Evolutionary conservation across 1,140 invertebrate species (phyloP).

Genomic region (Nephotettix cincticeps): DNA sequence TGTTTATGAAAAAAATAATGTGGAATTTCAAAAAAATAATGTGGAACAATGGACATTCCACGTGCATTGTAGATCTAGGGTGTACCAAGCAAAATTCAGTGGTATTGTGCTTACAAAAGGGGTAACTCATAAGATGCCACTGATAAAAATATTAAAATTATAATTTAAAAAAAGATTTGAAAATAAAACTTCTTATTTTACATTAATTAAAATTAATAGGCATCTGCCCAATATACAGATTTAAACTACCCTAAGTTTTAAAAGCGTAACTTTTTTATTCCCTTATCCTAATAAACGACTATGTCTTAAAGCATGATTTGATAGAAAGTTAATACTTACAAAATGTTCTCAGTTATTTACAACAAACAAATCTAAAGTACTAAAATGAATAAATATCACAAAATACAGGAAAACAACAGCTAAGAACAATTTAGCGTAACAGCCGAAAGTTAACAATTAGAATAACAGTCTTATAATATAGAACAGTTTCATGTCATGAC

Average conservation of each 20-base stretch:
- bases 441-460: constrained; percentile 22
- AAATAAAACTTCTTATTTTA: no score
- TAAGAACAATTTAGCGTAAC: constrained; percentile 21
- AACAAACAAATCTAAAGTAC: neutral
- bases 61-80: no score
- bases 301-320: constrained; percentile 9
- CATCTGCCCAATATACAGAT: neutral
- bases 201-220: no score
- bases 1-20: no score
- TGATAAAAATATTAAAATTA: no score
- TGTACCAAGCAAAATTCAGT: no score
- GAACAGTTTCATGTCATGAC: constrained; percentile 19
- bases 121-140: no score
- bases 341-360: constrained; percentile 4
- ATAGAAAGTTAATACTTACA: constrained; percentile 1
- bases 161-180: no score
- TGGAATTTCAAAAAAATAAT: no score
- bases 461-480: constrained; percentile 20
- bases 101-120: no score
- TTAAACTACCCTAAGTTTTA: neutral
- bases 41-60: no score
- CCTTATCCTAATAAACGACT: constrained; percentile 18
- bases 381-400: constrained; percentile 23
- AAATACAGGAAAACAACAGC: constrained; percentile 27
- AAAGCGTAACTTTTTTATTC: constrained; percentile 16